Evolutionary conservation across 1,140 invertebrate species (phyloP).

Genomic region (Contarinia nasturtii): DNA sequence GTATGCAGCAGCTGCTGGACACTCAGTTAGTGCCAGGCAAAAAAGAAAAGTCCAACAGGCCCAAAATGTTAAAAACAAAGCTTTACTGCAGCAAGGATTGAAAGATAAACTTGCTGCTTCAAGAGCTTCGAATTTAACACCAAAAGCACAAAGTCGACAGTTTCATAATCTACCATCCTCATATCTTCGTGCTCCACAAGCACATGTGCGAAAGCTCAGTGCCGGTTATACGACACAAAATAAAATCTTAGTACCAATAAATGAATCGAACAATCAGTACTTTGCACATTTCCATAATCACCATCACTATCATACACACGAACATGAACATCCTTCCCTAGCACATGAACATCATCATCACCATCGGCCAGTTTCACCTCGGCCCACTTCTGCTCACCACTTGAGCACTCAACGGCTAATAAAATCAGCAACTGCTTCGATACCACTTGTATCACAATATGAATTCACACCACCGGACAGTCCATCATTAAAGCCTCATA

Average conservation of each 20-base stretch:
- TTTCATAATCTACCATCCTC: slow-evolving; percentile 30
- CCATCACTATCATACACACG: slow-evolving; percentile 6
- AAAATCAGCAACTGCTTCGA: slow-evolving; percentile 22
- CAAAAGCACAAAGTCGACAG: slow-evolving; percentile 26
- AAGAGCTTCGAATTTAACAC: slow-evolving; percentile 4
- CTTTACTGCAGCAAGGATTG: slow-evolving; percentile 18
- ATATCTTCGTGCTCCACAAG: slow-evolving; percentile 20
- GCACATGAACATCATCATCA: slow-evolving; percentile 1
- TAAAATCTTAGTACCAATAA: slow-evolving; percentile 22
- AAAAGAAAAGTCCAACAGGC: slow-evolving; percentile 30
- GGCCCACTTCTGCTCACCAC: background rate
- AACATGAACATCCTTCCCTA: slow-evolving; percentile 6
- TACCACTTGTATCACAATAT: slow-evolving; percentile 18
- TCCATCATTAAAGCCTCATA: slow-evolving; percentile 7
- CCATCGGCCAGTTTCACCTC: background rate
- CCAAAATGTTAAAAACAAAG: slow-evolving; percentile 25
- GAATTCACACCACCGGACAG: slow-evolving; percentile 14
- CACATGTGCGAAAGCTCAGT: slow-evolving; percentile 19
- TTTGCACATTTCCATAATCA: slow-evolving; percentile 10
- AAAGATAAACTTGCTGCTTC: slow-evolving; percentile 17
- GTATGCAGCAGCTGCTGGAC: slow-evolving; percentile 55
- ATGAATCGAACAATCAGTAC: slow-evolving; percentile 12
- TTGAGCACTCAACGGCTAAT: slow-evolving; percentile 9
- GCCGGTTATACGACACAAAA: slow-evolving; percentile 22
- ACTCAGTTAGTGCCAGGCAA: slow-evolving; percentile 48